Evolutionary conservation across 2,113 vertebrate species (phyloP).

Genomic region (Dasyurus viverrinus): DNA sequence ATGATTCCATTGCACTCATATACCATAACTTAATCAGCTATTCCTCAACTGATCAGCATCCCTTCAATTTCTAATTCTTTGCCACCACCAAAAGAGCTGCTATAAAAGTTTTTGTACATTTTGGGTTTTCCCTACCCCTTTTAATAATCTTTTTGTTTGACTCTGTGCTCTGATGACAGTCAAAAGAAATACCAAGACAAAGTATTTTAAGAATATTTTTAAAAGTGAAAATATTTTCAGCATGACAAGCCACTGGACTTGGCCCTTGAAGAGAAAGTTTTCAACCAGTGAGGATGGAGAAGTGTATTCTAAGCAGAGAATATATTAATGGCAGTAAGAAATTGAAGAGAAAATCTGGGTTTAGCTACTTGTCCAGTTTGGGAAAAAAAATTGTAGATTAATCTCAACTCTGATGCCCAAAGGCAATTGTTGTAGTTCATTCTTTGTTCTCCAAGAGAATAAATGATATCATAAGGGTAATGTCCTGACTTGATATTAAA

Average conservation of each 20-base stretch:
- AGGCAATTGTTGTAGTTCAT: neutral
- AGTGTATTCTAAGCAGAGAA: neutral
- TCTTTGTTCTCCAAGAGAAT: neutral
- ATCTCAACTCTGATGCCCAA: neutral
- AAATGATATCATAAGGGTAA: neutral
- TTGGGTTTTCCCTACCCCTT: too few relatives aligned
- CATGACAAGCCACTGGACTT: neutral
- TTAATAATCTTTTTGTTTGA: neutral
- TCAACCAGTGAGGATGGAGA: neutral
- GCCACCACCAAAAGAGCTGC: too few relatives aligned
- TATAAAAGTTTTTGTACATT: too few relatives aligned
- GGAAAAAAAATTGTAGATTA: neutral
- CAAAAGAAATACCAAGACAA: neutral
- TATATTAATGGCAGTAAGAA: neutral
- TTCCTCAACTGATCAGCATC: too few relatives aligned
- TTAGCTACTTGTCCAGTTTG: neutral
- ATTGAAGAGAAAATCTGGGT: neutral
- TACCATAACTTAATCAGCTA: too few relatives aligned
- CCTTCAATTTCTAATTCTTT: too few relatives aligned
- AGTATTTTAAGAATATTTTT: neutral
- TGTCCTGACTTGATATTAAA: neutral
- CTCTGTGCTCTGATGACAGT: neutral
- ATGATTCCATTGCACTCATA: too few relatives aligned
- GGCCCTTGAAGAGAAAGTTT: neutral
- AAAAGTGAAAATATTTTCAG: neutral